Evolutionary conservation across 2,888 invertebrate genomes (phyloP), one percentile per base, ranked within the genome.

Genomic region (Graphium colonna): DNA sequence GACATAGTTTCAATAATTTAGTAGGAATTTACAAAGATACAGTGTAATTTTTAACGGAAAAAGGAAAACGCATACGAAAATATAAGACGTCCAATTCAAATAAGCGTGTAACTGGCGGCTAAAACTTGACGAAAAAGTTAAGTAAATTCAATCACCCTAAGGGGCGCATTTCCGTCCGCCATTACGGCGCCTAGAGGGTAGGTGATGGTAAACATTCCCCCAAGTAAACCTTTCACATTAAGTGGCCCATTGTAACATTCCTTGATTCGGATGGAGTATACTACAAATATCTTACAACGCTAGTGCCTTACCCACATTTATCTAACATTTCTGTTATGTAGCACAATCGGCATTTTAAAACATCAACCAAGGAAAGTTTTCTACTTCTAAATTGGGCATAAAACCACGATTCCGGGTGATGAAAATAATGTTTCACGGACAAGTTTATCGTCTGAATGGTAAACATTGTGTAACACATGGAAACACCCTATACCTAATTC

Each of bases 91-190:
- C 10, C n/a, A 16, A 28, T 45, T 26, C 50, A 51, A 51, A 50
- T 36, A 45, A 28, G 33, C 16, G 28, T 56, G 56, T 56, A 58
- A 57, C 57, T 55, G 55, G 55, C 58, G 61, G 62, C 65, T 62
- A 57, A 53, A 57, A 57, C 62, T 60, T 64, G 67, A 68, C 67
- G 65, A 65, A 68, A 64, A 65, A 69, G 67, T 73, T 65, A 67
- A 65, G 70, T 73, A 73, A 76, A 75, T 73, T 73, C 70, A 71
- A 71, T 73, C 71, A 68, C 62, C 67, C 64, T 61, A 60, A 69
- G 75, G 70, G 74, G 71, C 28, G 38, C 69, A 63, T 69, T 60
- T 61, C 63, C 61, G 61, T 59, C 64, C 66, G 64, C 63, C 60
- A 56, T 52, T 38, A 46, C 36, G 59, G 53, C 49, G 50, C 45